Percentiles rank a stretch among this genome's conserved stretches.
These are phyloP conservation scores for Abramis brama DNA, from an alignment of 2,113 vertebrate species.

Conservation along the genomic window DNA sequence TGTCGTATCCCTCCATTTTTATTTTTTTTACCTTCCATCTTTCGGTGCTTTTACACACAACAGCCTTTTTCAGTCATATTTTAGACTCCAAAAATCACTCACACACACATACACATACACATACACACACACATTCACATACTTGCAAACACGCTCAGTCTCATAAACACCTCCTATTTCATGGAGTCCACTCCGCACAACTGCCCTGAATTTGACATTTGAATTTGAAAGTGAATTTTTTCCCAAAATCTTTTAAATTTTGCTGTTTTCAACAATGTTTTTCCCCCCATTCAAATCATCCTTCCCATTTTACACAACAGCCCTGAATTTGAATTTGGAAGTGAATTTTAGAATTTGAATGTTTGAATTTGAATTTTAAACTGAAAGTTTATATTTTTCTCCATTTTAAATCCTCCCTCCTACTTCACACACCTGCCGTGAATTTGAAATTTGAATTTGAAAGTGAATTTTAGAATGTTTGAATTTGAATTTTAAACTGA, in stretches of 20 bases:
- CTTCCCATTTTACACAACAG: background rate
- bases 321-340: background rate
- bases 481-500: background rate
- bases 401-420: conserved; percentile 20
- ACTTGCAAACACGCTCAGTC: background rate
- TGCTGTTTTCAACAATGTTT: background rate
- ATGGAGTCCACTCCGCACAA: conserved; percentile 77
- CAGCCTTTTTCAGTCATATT: background rate
- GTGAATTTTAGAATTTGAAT: background rate
- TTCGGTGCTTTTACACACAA: conserved; percentile 16
- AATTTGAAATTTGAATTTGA: background rate
- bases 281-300: no score
- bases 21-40: conserved; percentile 11
- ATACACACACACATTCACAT: conserved; percentile 40
- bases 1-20: conserved; percentile 22
- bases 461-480: background rate
- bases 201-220: conserved; percentile 49
- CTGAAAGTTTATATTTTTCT: background rate
- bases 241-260: background rate
- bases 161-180: conserved; percentile 42
- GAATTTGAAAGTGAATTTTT: conserved; percentile 3
- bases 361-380: background rate
- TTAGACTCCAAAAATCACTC: background rate
- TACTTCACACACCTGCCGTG: conserved; percentile 69
- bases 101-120: background rate